phyloP scores from a whole-genome alignment of 2,797 vertebrate genomes.

The Sciurus vulgaris region DNA sequence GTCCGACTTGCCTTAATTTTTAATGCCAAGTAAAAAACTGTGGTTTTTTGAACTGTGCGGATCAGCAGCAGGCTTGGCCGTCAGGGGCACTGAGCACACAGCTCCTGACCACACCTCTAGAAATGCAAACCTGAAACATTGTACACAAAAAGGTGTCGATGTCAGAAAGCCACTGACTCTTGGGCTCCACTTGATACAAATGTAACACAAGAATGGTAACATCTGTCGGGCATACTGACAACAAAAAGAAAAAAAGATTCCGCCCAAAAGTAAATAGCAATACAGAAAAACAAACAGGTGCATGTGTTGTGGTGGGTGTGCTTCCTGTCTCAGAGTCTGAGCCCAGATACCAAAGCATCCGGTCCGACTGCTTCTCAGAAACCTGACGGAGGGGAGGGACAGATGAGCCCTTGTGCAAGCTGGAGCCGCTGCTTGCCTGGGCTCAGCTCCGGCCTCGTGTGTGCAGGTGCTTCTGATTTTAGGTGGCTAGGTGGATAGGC shows the following conservation, averaged over 20 bases:
- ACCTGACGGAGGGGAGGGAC: constrained; percentile 32
- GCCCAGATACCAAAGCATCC: background rate
- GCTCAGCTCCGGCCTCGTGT: background rate
- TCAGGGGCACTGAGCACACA: background rate
- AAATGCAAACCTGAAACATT: background rate
- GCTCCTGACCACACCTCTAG: background rate
- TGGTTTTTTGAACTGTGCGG: background rate
- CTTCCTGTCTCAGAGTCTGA: constrained; percentile 46
- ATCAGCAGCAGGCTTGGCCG: background rate
- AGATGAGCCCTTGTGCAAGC: background rate
- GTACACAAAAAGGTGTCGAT: background rate
- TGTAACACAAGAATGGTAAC: background rate
- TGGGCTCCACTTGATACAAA: background rate
- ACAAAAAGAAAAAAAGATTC: background rate
- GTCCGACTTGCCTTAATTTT: background rate
- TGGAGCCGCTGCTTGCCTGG: background rate
- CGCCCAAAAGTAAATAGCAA: constrained; percentile 6
- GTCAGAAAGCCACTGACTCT: background rate
- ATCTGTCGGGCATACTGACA: background rate
- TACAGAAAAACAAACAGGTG: background rate
- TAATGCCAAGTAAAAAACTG: background rate
- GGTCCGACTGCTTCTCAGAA: constrained; percentile 67
- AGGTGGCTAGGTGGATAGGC: background rate
- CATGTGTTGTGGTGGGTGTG: constrained; percentile 44
- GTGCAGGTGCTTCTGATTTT: constrained; percentile 30